These are phyloP conservation scores for Prochilodus magdalenae DNA, from an alignment of 2,113 vertebrate genomes.

Conservation along the genomic window DNA sequence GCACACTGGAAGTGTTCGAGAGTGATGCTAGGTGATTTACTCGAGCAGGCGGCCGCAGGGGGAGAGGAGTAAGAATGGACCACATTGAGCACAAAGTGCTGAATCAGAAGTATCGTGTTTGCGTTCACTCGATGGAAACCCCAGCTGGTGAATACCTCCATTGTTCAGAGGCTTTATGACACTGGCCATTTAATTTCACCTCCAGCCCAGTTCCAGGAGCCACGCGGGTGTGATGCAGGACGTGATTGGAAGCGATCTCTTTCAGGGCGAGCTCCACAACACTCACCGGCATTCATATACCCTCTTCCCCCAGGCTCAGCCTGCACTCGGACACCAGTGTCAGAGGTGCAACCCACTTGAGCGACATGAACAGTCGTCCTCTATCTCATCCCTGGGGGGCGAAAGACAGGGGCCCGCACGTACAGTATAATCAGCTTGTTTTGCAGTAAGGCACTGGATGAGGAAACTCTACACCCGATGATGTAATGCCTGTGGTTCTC, in stretches of 20 bases:
- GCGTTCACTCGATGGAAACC: constrained; percentile 71
- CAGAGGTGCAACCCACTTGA: constrained; percentile 67
- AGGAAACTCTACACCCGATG: constrained; percentile 64
- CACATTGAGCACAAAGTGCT: constrained; percentile 62
- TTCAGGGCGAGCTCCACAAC: constrained; percentile 27
- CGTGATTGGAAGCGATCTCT: constrained; percentile 50
- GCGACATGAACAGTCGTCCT: constrained; percentile 66
- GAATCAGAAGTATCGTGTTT: constrained; percentile 77
- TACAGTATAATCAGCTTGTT: constrained; percentile 41
- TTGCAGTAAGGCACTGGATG: constrained; percentile 43
- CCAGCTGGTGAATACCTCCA: constrained; percentile 74
- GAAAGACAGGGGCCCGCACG: constrained; percentile 30
- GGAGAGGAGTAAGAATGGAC: constrained; percentile 48
- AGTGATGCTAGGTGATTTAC: constrained; percentile 50
- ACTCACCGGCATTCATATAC: constrained; percentile 72
- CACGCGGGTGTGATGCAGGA: constrained; percentile 67
- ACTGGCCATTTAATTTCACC: constrained; percentile 78
- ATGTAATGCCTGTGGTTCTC: constrained; percentile 61
- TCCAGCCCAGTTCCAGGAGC: constrained; percentile 63
- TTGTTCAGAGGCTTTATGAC: constrained; percentile 77
- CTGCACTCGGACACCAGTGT: constrained; percentile 67
- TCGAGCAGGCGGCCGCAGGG: constrained; percentile 30
- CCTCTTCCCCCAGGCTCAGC: constrained; percentile 57
- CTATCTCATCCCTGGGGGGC: constrained; percentile 45
- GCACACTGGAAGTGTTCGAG: constrained; percentile 32